These are phyloP conservation scores for Ascaphus truei DNA, from an alignment of 2,113 vertebrate species.

Conservation along the genomic window DNA sequence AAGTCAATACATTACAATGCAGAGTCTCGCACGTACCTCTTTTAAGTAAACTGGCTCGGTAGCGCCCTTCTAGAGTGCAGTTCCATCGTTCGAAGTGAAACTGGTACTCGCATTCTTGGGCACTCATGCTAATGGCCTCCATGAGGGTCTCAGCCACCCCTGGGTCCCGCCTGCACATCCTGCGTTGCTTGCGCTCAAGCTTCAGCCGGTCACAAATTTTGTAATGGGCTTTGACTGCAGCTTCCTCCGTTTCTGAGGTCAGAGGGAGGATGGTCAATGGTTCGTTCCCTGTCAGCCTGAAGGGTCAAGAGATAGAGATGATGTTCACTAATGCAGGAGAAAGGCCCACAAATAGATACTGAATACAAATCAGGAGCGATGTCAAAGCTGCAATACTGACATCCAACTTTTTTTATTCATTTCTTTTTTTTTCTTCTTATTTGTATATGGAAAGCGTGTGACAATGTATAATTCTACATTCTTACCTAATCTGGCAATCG, in stretches of 20 bases:
- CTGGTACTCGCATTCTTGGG: slow-evolving; percentile 93
- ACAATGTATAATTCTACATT: too few species aligned
- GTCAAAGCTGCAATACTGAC: too few species aligned
- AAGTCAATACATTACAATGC: too few species aligned
- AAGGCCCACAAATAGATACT: too few species aligned
- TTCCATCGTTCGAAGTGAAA: slow-evolving; percentile 98
- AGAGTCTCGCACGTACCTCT: slow-evolving; percentile 83
- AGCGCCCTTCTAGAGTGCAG: slow-evolving; percentile 91
- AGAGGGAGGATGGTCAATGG: slow-evolving; percentile 93
- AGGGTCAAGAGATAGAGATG: neutral
- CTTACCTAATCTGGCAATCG: too few species aligned
- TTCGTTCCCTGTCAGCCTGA: slow-evolving; percentile 91
- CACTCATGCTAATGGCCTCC: slow-evolving; percentile 95
- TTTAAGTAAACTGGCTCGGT: slow-evolving; percentile 86
- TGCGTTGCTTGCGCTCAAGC: slow-evolving; percentile 93
- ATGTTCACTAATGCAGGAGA: too few species aligned
- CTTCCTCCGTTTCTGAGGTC: slow-evolving; percentile 84
- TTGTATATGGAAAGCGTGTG: too few species aligned
- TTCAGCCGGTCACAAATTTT: slow-evolving; percentile 97
- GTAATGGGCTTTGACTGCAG: slow-evolving; percentile 80
- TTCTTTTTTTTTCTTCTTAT: too few species aligned
- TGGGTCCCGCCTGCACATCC: slow-evolving; percentile 94
- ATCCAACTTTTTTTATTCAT: too few species aligned
- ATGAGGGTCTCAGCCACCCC: slow-evolving; percentile 92
- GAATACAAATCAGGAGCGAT: too few species aligned